Percentiles rank a stretch among this genome's conserved stretches.
These are phyloP conservation scores for Hemitrygon akajei DNA, from an alignment of 2,797 vertebrate species.

Conservation along the genomic window DNA sequence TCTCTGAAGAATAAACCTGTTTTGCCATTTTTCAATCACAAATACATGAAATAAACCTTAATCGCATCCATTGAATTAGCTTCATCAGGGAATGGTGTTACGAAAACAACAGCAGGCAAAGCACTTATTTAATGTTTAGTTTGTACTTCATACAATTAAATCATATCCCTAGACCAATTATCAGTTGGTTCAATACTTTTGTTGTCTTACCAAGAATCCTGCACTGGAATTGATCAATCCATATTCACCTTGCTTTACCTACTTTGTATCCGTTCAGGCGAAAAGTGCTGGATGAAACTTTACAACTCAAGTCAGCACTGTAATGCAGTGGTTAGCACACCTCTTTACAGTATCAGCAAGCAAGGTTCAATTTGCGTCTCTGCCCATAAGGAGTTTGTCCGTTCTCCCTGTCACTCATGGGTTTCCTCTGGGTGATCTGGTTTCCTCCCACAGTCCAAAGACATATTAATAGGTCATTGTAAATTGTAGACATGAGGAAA, in stretches of 20 bases:
- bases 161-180: background rate
- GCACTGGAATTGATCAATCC: background rate
- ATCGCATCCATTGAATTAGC: background rate
- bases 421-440: no score
- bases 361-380: no score
- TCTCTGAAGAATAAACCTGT: constrained; percentile 14
- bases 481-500: no score
- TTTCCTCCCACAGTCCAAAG: no score
- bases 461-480: no score
- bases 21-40: background rate
- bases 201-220: background rate
- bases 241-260: background rate
- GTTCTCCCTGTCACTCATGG: no score
- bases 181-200: background rate
- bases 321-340: no score
- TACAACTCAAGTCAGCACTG: no score
- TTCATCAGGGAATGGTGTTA: background rate
- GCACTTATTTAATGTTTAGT: background rate
- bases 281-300: background rate
- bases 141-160: background rate
- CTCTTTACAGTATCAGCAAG: no score
- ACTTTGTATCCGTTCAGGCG: background rate
- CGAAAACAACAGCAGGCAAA: background rate
- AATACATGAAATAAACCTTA: background rate
- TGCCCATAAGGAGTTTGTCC: no score